Conservation (phyloP, 2,888 invertebrate genomes). For the Embidobia sp. region DNA sequence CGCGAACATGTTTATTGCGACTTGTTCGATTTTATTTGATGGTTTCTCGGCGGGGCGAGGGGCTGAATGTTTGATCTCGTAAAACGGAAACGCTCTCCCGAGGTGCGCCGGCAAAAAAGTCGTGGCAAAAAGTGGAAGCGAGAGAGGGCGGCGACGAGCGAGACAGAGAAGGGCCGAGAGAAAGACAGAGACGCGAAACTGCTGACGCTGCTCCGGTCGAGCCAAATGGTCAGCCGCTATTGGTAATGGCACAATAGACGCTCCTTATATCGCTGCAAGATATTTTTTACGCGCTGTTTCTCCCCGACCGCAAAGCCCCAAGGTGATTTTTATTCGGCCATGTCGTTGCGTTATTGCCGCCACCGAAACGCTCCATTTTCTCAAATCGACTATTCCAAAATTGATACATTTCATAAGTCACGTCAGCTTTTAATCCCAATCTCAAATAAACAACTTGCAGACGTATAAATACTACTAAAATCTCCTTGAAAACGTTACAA, state of each 20-base stretch:
- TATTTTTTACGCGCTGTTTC: constrained; percentile 79
- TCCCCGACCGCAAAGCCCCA: constrained; percentile 55
- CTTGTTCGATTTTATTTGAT: background rate
- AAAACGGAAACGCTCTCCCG: constrained; percentile 66
- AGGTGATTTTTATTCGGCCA: constrained; percentile 61
- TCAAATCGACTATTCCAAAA: constrained; percentile 12
- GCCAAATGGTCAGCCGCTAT: constrained; percentile 79
- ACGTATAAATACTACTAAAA: too few relatives aligned
- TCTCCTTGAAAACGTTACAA: too few relatives aligned
- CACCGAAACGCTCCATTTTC: constrained; percentile 22
- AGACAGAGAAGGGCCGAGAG: constrained; percentile 51
- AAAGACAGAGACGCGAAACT: constrained; percentile 68
- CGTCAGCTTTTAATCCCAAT: too few relatives aligned
- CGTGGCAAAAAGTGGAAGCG: constrained; percentile 59
- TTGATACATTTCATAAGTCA: too few relatives aligned
- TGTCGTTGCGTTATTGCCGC: constrained; percentile 43
- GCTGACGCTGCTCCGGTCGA: constrained; percentile 80
- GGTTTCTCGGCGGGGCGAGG: constrained; percentile 11
- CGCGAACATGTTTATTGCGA: constrained; percentile 7
- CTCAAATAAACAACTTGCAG: too few relatives aligned
- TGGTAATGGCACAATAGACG: constrained; percentile 81
- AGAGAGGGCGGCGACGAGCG: constrained; percentile 49
- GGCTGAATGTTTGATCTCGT: constrained; percentile 66
- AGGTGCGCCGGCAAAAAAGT: constrained; percentile 47
- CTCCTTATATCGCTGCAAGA: constrained; percentile 81